These are phyloP conservation scores for Craterocephalus amniculus DNA, from an alignment of 2,797 vertebrate genomes.

Conservation along the genomic window DNA sequence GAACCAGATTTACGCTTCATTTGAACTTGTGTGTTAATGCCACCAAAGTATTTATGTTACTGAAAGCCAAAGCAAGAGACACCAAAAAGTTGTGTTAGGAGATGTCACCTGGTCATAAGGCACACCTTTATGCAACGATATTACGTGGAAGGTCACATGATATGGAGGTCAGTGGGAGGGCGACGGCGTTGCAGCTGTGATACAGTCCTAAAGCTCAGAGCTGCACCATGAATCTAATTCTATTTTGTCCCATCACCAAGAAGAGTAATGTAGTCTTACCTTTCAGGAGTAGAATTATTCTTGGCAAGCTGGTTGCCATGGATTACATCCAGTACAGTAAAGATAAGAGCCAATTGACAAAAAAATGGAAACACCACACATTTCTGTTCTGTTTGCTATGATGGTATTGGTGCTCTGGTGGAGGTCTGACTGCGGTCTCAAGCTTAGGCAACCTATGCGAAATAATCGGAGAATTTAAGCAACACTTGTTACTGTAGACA, in stretches of 20 bases:
- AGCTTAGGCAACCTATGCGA: constrained; percentile 1
- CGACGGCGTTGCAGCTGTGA: background rate
- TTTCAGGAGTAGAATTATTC: background rate
- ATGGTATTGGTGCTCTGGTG: background rate
- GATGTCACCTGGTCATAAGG: constrained; percentile 1
- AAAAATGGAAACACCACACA: constrained; percentile 47
- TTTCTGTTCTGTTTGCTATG: constrained; percentile 3
- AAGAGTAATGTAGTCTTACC: constrained; percentile 2
- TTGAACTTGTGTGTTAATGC: constrained; percentile 17
- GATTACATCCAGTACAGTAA: background rate
- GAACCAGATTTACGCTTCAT: constrained; percentile 1
- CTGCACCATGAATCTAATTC: background rate
- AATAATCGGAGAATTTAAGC: too few relatives aligned
- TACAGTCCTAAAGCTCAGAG: background rate
- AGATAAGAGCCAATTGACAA: constrained; percentile 19
- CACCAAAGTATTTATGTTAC: constrained; percentile 39
- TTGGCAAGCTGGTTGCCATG: background rate
- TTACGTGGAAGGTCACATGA: constrained; percentile 25
- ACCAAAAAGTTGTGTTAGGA: constrained; percentile 39
- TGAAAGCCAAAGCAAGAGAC: constrained; percentile 15
- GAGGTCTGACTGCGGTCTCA: background rate
- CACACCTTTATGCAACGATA: background rate
- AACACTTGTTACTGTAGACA: too few relatives aligned
- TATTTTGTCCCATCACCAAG: background rate
- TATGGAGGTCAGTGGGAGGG: constrained; percentile 6